phyloP scores from a whole-genome alignment of 2,113 vertebrate species.

The Zosterops lateralis region DNA sequence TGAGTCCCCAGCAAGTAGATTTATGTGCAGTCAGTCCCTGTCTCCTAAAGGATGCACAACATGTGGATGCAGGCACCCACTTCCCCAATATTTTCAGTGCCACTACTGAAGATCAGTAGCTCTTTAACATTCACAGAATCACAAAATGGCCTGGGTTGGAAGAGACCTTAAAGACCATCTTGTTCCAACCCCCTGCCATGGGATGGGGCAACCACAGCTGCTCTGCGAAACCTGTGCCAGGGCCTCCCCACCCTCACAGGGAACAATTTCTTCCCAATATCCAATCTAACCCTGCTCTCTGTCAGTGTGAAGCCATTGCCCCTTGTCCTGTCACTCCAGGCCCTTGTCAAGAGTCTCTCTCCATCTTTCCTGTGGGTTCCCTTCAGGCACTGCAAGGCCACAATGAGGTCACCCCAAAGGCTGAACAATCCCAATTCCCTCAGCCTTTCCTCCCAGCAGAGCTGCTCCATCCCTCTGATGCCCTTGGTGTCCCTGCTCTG shows the following conservation, averaged over 20 bases:
- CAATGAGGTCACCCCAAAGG: neutral
- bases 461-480: neutral
- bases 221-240: neutral
- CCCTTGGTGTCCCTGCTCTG: neutral
- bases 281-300: fast-evolving
- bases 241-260: fast-evolving
- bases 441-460: neutral
- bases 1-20: neutral
- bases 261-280: fast-evolving
- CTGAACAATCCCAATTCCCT: neutral
- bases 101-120: neutral
- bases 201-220: neutral
- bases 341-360: neutral
- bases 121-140: neutral
- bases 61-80: neutral
- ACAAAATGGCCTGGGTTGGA: neutral
- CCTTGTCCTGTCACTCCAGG: neutral
- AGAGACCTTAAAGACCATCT: neutral
- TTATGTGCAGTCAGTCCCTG: neutral
- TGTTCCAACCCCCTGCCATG: fast-evolving
- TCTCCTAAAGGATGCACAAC: neutral
- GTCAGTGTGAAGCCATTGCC: neutral
- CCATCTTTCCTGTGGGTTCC: neutral
- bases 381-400: neutral
- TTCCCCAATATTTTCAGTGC: neutral